A percentile compares a stretch with the other conserved stretches of the same genome.
These are phyloP conservation scores for Micrasema longulum DNA, from an alignment of 1,140 invertebrate species.

Conservation along the genomic window DNA sequence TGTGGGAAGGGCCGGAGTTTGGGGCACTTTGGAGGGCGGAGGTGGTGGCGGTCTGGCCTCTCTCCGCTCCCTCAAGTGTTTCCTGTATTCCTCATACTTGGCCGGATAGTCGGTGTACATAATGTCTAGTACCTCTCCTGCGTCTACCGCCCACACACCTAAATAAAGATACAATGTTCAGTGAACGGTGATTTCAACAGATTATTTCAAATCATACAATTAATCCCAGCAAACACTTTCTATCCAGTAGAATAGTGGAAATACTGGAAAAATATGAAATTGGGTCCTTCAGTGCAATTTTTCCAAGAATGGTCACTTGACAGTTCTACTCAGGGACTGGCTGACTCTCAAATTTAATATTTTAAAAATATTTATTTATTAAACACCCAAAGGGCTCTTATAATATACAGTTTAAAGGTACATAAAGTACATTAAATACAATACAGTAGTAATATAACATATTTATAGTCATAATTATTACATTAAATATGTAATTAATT, in stretches of 20 bases:
- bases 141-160: conserved; percentile 91
- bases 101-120: conserved; percentile 95
- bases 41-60: conserved; percentile 61
- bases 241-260: not conserved
- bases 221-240: not conserved
- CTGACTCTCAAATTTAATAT: no score
- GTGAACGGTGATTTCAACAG: not conserved
- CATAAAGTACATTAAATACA: no score
- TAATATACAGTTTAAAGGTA: no score
- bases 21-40: conserved; percentile 56
- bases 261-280: not conserved
- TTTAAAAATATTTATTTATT: no score
- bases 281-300: not conserved
- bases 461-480: no score
- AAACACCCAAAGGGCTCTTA: no score
- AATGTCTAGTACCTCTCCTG: conserved; percentile 92
- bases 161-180: no score
- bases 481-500: no score
- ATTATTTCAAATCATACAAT: not conserved
- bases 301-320: no score
- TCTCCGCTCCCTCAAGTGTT: conserved; percentile 86
- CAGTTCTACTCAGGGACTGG: no score
- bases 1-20: conserved; percentile 58
- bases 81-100: conserved; percentile 93
- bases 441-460: no score